phyloP scores from a whole-genome alignment of 2,888 invertebrate genomes.

The Crematogaster levior region DNA sequence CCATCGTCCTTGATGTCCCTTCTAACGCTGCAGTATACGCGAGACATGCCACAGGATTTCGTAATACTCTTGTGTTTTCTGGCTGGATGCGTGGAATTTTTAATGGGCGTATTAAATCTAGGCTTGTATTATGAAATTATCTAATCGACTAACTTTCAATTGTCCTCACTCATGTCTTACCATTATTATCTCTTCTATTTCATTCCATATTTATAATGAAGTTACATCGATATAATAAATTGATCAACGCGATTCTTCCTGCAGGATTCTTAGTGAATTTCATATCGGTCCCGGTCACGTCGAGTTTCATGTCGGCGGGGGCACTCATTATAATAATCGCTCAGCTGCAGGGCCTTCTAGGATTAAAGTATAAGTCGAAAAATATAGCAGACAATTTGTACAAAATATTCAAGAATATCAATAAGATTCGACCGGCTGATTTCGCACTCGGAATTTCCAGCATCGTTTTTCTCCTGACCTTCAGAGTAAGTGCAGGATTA shows the following conservation, averaged over 20 bases:
- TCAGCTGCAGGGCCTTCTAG: conserved; percentile 92
- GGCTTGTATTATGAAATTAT: conserved; percentile 86
- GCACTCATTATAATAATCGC: conserved; percentile 95
- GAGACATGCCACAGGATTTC: conserved; percentile 90
- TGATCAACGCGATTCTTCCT: not conserved
- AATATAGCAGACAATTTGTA: conserved; percentile 91
- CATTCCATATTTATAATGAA: not conserved
- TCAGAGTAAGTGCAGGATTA: conserved; percentile 88
- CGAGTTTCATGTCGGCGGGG: conserved; percentile 96
- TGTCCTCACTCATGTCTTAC: not conserved
- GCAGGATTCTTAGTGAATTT: conserved; percentile 95
- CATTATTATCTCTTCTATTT: not conserved
- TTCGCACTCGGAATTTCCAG: conserved; percentile 90
- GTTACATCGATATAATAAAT: not conserved
- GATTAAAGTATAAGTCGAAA: conserved; percentile 90
- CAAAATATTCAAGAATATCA: conserved; percentile 90
- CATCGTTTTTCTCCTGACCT: conserved; percentile 90
- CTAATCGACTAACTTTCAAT: not conserved
- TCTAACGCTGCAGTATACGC: conserved; percentile 91
- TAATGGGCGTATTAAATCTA: conserved; percentile 93
- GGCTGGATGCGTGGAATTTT: conserved; percentile 91
- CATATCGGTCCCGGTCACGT: conserved; percentile 95
- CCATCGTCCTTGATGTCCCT: conserved; percentile 97
- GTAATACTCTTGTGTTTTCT: conserved; percentile 92
- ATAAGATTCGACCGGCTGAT: conserved; percentile 90